phyloP scores from a whole-genome alignment of 2,888 invertebrate species.

The Cosmopolites sordidus region DNA sequence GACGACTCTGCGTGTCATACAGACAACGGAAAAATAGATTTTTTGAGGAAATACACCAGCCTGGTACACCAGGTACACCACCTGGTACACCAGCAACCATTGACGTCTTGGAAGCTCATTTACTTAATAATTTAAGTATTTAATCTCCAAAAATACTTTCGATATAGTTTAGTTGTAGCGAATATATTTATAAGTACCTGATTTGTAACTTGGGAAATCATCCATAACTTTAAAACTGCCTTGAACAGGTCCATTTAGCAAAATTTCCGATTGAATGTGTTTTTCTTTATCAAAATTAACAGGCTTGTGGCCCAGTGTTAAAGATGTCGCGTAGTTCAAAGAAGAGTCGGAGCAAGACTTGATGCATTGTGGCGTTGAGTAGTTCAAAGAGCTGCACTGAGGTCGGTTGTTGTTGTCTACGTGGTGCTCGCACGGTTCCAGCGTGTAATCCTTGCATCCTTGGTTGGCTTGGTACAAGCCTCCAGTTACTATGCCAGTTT shows the following conservation, averaged over 20 bases:
- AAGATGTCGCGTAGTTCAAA: conserved; percentile 64
- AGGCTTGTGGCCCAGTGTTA: conserved; percentile 62
- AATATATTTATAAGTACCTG: no score
- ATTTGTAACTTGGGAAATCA: no score
- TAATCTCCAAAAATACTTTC: no score
- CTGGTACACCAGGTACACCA: no score
- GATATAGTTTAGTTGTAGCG: no score
- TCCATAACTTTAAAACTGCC: conserved; percentile 77
- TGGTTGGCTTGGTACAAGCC: conserved; percentile 57
- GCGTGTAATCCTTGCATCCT: conserved; percentile 22
- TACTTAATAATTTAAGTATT: no score
- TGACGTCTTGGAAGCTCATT: no score
- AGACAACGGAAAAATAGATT: no score
- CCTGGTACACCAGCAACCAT: no score
- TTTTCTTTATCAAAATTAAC: conserved; percentile 54
- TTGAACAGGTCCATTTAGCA: conserved; percentile 78
- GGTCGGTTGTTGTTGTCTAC: conserved; percentile 51
- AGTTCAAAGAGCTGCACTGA: conserved; percentile 61
- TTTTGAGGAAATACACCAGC: no score
- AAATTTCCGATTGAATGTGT: conserved; percentile 72
- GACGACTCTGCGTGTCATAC: no score
- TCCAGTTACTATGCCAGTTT: conserved; percentile 77
- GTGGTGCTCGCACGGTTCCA: conserved; percentile 20
- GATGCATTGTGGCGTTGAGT: conserved; percentile 48
- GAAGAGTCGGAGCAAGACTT: conserved; percentile 10